phyloP scores from a whole-genome alignment of 2,797 vertebrate species.

The Tokudaia tokunoshimensis region DNA sequence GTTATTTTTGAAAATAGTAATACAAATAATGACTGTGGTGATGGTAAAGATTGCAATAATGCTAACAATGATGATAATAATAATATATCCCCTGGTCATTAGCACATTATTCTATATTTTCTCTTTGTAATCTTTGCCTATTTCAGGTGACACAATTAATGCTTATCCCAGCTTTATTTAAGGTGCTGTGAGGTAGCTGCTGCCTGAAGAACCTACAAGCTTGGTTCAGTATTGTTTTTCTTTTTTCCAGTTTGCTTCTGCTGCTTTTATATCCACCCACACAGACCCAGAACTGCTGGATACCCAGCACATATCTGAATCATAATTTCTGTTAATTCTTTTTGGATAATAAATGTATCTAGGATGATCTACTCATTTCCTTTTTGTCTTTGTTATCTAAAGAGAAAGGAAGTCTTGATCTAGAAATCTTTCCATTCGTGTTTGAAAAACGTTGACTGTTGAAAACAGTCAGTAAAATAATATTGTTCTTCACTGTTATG shows the following conservation, averaged over 20 bases:
- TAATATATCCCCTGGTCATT: not conserved
- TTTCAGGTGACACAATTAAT: not conserved
- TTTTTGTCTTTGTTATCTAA: conserved; percentile 69
- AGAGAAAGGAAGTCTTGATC: conserved; percentile 57
- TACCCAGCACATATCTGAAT: conserved; percentile 55
- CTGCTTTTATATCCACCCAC: conserved; percentile 61
- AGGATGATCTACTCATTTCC: conserved; percentile 57
- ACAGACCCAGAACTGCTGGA: conserved; percentile 57
- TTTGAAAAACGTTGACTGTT: conserved; percentile 43
- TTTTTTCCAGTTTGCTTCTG: not conserved
- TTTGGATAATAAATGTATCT: conserved; percentile 61
- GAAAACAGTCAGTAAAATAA: conserved; percentile 12
- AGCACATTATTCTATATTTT: conserved; percentile 36
- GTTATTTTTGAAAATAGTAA: not conserved
- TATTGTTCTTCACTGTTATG: conserved; percentile 11
- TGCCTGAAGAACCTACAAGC: conserved; percentile 10
- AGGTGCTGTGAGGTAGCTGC: conserved; percentile 37
- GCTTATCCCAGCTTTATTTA: not conserved
- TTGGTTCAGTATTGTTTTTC: not conserved
- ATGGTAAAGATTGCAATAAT: not conserved
- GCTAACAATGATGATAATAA: not conserved
- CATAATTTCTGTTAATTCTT: conserved; percentile 71
- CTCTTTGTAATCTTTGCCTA: not conserved
- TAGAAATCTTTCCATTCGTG: conserved; percentile 26
- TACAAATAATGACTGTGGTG: not conserved